Conservation (phyloP, 1,140 invertebrate species). For the Daktulosphaira vitifoliae region DNA sequence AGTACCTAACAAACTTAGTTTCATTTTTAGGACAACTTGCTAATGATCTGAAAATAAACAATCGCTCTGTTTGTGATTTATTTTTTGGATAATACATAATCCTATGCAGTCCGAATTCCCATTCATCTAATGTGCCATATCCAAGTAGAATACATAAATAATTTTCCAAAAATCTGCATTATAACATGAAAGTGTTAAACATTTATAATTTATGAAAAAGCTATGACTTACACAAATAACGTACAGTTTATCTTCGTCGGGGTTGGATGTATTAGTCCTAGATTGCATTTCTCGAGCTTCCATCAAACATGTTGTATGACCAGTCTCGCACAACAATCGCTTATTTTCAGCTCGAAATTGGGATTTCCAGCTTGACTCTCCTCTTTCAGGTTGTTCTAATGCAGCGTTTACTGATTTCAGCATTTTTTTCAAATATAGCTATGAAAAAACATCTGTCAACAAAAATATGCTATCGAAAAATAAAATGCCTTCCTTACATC, state of each 20-base stretch:
- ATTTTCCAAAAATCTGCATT: slow-evolving; percentile 56
- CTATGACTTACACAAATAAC: slow-evolving; percentile 4
- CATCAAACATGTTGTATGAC: slow-evolving; percentile 59
- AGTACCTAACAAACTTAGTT: slow-evolving; percentile 55
- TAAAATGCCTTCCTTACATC: slow-evolving; percentile 34
- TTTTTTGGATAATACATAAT: slow-evolving; percentile 60
- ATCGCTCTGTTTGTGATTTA: slow-evolving; percentile 59
- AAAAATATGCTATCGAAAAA: neutral
- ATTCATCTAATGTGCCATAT: slow-evolving; percentile 64
- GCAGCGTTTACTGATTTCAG: slow-evolving; percentile 38
- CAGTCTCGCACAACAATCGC: slow-evolving; percentile 53
- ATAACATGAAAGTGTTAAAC: neutral
- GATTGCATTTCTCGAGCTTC: slow-evolving; percentile 55
- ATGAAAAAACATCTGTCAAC: neutral
- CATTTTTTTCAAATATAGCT: slow-evolving; percentile 49
- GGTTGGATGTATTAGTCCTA: slow-evolving; percentile 56
- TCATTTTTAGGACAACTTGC: slow-evolving; percentile 61
- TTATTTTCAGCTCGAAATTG: slow-evolving; percentile 41
- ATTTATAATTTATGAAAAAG: neutral
- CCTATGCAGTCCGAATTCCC: slow-evolving; percentile 65
- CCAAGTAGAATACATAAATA: slow-evolving; percentile 67
- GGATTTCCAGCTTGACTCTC: slow-evolving; percentile 38
- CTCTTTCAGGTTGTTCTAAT: slow-evolving; percentile 37
- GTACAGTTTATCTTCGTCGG: slow-evolving; percentile 46
- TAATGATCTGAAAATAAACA: slow-evolving; percentile 62